phyloP scores from a whole-genome alignment of 2,888 invertebrate genomes.

The Cataglyphis rosenhaueri region DNA sequence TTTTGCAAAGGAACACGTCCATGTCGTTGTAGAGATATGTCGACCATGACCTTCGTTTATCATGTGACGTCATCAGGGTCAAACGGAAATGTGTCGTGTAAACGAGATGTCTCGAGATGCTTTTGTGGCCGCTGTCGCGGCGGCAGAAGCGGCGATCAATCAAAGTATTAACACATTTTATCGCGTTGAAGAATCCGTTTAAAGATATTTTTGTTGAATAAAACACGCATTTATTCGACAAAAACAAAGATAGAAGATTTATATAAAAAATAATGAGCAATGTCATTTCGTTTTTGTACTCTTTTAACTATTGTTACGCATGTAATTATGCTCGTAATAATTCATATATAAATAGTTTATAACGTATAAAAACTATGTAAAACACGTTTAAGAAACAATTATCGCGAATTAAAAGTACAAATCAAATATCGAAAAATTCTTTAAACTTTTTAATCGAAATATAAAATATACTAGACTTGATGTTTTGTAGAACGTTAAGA shows the following conservation, averaged over 20 bases:
- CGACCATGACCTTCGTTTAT: constrained; percentile 65
- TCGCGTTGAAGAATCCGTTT: neutral
- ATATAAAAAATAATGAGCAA: neutral
- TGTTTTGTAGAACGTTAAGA: neutral
- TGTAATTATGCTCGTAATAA: neutral
- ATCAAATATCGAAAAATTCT: neutral
- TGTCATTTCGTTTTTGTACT: neutral
- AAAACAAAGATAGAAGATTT: neutral
- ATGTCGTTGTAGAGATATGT: neutral
- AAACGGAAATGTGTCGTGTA: constrained; percentile 56
- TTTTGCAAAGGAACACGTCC: neutral
- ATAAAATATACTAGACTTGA: neutral
- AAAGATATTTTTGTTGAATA: neutral
- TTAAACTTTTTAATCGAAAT: constrained; percentile 2
- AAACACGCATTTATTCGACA: neutral
- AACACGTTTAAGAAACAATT: neutral
- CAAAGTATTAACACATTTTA: constrained; percentile 3
- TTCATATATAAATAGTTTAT: neutral
- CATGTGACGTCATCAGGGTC: constrained; percentile 55
- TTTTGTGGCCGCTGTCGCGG: constrained; percentile 9
- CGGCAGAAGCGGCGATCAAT: constrained; percentile 48
- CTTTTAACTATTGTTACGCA: neutral
- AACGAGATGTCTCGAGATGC: constrained; percentile 43
- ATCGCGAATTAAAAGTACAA: constrained; percentile 8
- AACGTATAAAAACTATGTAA: constrained; percentile 1